A percentile compares a stretch with the other conserved stretches of the same genome.
phyloP scores from a whole-genome alignment of 2,113 vertebrate genomes.

The Nanger granti region DNA sequence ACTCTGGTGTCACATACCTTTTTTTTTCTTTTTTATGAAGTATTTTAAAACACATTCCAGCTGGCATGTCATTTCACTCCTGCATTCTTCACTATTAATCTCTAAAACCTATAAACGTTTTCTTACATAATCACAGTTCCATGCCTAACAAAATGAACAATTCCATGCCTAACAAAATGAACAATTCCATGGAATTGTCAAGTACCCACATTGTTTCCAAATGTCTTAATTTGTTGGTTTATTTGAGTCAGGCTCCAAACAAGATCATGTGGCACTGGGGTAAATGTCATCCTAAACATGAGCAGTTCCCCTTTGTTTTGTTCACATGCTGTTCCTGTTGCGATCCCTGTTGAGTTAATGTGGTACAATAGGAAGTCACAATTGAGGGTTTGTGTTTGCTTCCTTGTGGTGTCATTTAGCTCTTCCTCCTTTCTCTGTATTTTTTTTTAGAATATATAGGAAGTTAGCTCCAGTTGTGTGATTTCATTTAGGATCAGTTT shows the following conservation, averaged over 20 bases:
- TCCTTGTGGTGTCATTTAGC: not conserved
- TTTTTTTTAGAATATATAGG: not conserved
- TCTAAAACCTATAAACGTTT: not conserved
- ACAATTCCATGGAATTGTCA: not conserved
- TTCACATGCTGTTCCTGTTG: not conserved
- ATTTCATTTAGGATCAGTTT: not conserved
- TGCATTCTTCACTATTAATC: not conserved
- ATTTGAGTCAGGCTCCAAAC: not conserved
- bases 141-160: not conserved
- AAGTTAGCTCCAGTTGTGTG: not conserved
- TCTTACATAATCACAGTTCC: not conserved
- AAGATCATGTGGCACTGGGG: not conserved
- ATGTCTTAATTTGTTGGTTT: not conserved
- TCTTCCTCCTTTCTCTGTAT: not conserved
- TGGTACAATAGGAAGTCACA: not conserved
- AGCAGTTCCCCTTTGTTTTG: not conserved
- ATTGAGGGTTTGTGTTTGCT: not conserved
- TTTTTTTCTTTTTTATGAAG: not conserved
- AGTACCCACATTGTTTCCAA: not conserved
- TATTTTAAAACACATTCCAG: slow-evolving; percentile 6
- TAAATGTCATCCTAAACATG: not conserved
- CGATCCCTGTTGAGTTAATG: not conserved
- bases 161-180: not conserved
- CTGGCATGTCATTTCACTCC: not conserved
- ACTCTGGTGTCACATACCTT: not conserved